phyloP scores from a whole-genome alignment of 2,113 vertebrate species.

The Mungos mungo region DNA sequence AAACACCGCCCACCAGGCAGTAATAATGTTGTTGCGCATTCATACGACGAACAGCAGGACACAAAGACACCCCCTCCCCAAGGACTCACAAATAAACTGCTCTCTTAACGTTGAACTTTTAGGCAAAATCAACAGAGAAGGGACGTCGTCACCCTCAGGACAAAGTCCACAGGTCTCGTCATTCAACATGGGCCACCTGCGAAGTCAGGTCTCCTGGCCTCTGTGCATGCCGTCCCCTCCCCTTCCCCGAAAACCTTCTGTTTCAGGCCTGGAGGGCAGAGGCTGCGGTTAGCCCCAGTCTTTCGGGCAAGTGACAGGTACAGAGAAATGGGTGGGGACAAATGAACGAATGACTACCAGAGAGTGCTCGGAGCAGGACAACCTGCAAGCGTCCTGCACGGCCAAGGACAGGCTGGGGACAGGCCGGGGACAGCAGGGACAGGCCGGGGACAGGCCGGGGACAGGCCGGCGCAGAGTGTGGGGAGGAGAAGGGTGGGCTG shows the following conservation, averaged over 20 bases:
- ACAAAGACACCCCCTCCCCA: too few species aligned
- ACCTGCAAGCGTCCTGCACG: not conserved
- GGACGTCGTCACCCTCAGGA: not conserved
- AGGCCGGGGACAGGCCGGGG: too few species aligned
- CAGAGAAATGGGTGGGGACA: rapidly evolving
- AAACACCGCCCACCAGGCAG: not conserved
- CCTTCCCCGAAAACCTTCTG: not conserved
- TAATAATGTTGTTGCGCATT: not conserved
- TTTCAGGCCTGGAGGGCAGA: not conserved
- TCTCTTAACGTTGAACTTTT: not conserved
- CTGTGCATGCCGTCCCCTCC: not conserved
- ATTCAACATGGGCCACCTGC: too few species aligned
- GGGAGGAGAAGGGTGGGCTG: too few species aligned
- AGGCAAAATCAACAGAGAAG: not conserved
- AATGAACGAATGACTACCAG: not conserved
- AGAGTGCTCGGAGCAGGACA: not conserved
- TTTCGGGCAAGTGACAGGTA: not conserved
- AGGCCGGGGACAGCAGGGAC: too few species aligned
- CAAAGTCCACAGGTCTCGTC: not conserved
- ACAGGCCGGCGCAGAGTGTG: too few species aligned
- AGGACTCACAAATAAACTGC: not conserved
- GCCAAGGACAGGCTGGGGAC: rapidly evolving
- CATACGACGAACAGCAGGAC: not conserved
- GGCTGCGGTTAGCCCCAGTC: not conserved
- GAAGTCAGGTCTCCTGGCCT: not conserved